phyloP scores from a whole-genome alignment of 2,888 invertebrate genomes.

The Netelia fuscicornis region DNA sequence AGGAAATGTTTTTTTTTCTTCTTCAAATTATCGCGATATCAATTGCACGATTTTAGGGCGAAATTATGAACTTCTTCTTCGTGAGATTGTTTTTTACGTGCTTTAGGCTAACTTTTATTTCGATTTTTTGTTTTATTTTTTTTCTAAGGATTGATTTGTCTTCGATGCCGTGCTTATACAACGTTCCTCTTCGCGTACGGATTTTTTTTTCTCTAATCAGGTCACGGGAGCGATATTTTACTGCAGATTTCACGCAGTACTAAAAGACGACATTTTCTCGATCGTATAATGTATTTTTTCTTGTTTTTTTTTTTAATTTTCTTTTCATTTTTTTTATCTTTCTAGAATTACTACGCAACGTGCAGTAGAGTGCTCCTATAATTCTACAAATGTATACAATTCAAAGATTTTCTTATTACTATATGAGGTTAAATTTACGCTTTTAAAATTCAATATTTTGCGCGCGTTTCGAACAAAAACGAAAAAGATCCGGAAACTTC shows the following conservation, averaged over 20 bases:
- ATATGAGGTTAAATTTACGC: slow-evolving; percentile 38
- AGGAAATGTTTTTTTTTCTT: not conserved
- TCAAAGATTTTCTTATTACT: slow-evolving; percentile 50
- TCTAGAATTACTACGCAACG: slow-evolving; percentile 50
- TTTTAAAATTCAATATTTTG: slow-evolving; percentile 44
- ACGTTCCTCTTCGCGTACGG: slow-evolving; percentile 54
- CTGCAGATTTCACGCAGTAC: slow-evolving; percentile 64
- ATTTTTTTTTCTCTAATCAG: slow-evolving; percentile 61
- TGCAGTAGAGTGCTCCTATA: slow-evolving; percentile 57
- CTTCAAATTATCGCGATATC: not conserved
- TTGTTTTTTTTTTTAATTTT: slow-evolving; percentile 5
- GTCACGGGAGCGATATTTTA: slow-evolving; percentile 67
- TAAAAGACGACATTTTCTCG: slow-evolving; percentile 52
- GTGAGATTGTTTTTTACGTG: slow-evolving; percentile 16
- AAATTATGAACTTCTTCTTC: slow-evolving; percentile 49
- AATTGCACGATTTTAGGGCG: not conserved
- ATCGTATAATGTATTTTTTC: slow-evolving; percentile 14
- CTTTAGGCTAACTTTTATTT: slow-evolving; percentile 22
- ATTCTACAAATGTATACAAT: slow-evolving; percentile 57
- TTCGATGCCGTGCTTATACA: slow-evolving; percentile 62
- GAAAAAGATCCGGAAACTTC: not conserved
- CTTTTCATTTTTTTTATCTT: slow-evolving; percentile 15
- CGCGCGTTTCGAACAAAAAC: slow-evolving; percentile 55
- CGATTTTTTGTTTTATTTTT: slow-evolving; percentile 18
- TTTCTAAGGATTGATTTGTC: not conserved